Conservation (phyloP, 92 coral and sea anemone genomes). For the Heliopora coerulea region DNA sequence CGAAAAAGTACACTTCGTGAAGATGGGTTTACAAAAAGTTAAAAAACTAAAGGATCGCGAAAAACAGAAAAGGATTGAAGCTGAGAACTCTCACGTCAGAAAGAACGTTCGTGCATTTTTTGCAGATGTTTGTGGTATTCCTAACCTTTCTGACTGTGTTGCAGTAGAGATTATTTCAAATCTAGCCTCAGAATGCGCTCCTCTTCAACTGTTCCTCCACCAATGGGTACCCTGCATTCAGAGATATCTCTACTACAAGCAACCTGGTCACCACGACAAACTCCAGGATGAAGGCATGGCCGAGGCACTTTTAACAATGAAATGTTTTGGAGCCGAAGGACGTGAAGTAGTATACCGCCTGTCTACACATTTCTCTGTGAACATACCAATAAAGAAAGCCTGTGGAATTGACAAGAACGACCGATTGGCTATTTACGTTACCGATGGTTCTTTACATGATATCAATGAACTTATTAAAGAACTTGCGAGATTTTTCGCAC, state of each 20-base stretch:
- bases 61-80: constrained; percentile 24
- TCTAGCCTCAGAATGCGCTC: constrained; percentile 51
- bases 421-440: constrained; percentile 55
- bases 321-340: constrained; percentile 59
- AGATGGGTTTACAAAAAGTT: constrained; percentile 45
- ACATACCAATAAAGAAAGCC: not conserved
- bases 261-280: constrained; percentile 42
- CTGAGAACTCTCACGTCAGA: constrained; percentile 13
- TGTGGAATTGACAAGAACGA: not conserved
- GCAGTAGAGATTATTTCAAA: constrained; percentile 51
- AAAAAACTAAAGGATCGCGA: constrained; percentile 33
- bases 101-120: constrained; percentile 31
- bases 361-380: constrained; percentile 53
- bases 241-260: constrained; percentile 53
- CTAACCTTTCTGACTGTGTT: constrained; percentile 58
- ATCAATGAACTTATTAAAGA: constrained; percentile 60
- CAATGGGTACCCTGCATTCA: constrained; percentile 68
- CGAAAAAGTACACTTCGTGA: constrained; percentile 66
- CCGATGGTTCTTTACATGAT: constrained; percentile 49
- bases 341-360: constrained; percentile 71
- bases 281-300: constrained; percentile 48
- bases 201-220: constrained; percentile 64
- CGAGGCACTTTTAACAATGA: constrained; percentile 51
- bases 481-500: constrained; percentile 61
- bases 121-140: constrained; percentile 61